Base-by-base conservation (phyloP, 2,888 invertebrate species). In the Drosophila acutilabella region DNA sequence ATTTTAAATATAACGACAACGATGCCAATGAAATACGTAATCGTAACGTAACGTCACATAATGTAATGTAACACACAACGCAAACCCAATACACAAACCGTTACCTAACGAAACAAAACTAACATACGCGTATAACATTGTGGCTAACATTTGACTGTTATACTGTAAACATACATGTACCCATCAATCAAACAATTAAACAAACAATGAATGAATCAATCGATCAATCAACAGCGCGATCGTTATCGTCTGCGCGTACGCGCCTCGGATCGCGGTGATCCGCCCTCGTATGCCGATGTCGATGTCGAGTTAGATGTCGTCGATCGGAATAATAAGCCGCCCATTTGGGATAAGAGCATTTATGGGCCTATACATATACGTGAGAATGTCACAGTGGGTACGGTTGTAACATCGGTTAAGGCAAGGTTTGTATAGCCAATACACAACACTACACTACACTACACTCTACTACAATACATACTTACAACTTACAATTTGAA, bases 301-400 rank as follows among this genome's bases (percentile, higher is more conserved):
- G 97, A 97, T 94, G 98, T 98, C 94, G 97, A 97, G 93, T 97
- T 99, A 95, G 98, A 97, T 95, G 98, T 99, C 94, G 98, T 98
- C 94, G 98, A 97, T 96, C 96, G 97, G 95, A 98, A 97, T 96
- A 98, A 97, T 96, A 98, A 97, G 96, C 98, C 97, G 94, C 98
- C 97, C 94, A 96, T 97, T 94, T 98, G 97, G 98, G 98, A 97
- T 95, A 95, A 95, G 94, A 96, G 95, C 94, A 95, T 97, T 94
- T 98, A 98, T 95, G 97, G 98, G 95, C 98, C 98, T 95, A 97
- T 97, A 95, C 96, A 96, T 96, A 97, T 98, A 95, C 96, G 96
- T 95, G 98, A 98, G 96, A 98, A 98, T 96, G 97, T 98, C 95
- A 97, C 97, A 96, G 97, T 98, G 95, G 98, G 98, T 96, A 97